Evolutionary conservation across 2,113 vertebrate genomes (phyloP).

Genomic region (Hippocampus abdominalis): DNA sequence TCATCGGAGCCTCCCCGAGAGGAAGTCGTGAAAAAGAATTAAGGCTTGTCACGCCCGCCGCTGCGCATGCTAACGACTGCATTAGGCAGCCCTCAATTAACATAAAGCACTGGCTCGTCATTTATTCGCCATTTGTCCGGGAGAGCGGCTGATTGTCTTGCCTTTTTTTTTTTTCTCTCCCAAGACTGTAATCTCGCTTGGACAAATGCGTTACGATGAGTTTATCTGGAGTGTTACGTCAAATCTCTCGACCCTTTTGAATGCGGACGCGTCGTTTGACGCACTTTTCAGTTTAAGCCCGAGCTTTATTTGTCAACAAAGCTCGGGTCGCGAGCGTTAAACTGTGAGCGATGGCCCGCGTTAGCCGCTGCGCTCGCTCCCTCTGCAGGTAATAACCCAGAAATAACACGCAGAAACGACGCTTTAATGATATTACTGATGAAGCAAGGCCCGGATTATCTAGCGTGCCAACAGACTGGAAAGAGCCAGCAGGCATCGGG

Average conservation of each 20-base stretch:
- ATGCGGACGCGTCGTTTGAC: conserved; percentile 12
- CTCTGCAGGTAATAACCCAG: conserved; percentile 72
- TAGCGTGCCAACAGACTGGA: conserved; percentile 59
- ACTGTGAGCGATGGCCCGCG: conserved; percentile 57
- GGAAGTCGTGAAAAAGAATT: conserved; percentile 64
- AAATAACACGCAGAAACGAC: conserved; percentile 70
- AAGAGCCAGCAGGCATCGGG: conserved; percentile 53
- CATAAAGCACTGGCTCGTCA: conserved; percentile 57
- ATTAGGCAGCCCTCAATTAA: conserved; percentile 67
- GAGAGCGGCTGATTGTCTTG: conserved; percentile 50
- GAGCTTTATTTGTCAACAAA: conserved; percentile 65
- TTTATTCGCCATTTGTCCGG: conserved; percentile 48
- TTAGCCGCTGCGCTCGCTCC: conserved; percentile 48
- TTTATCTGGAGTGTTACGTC: conserved; percentile 35
- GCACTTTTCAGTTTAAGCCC: conserved; percentile 19
- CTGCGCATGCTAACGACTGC: conserved; percentile 64
- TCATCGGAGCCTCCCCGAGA: conserved; percentile 54
- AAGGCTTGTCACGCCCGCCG: conserved; percentile 49
- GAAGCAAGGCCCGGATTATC: conserved; percentile 62
- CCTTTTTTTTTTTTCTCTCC: conserved; percentile 61
- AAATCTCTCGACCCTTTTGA: conserved; percentile 40
- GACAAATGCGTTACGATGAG: conserved; percentile 37
- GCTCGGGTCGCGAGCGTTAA: conserved; percentile 38
- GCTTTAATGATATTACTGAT: conserved; percentile 70
- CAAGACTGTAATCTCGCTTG: conserved; percentile 54